Percentiles rank a stretch among this genome's conserved stretches.
Conservation (phyloP, 2,797 vertebrate genomes). For the Macroramphosus scolopax region DNA sequence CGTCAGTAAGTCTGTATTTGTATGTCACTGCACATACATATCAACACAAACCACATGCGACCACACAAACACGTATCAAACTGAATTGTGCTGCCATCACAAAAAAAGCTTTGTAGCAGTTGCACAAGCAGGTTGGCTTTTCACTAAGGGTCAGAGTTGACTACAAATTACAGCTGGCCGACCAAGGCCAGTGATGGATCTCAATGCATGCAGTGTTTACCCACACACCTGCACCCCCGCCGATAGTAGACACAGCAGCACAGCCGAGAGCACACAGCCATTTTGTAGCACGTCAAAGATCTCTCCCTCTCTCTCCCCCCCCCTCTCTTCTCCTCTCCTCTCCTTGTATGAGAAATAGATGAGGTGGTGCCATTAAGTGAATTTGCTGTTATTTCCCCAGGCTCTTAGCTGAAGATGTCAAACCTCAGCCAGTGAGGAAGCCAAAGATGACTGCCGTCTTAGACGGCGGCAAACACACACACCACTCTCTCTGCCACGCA, state of each 20-base stretch:
- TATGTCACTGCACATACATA: constrained; percentile 37
- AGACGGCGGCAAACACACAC: constrained; percentile 34
- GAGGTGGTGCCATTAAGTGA: constrained; percentile 79
- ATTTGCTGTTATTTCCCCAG: constrained; percentile 80
- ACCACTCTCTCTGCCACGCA: constrained; percentile 49
- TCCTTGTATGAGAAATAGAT: constrained; percentile 71
- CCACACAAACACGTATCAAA: constrained; percentile 17
- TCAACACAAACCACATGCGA: constrained; percentile 1
- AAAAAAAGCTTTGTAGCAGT: constrained; percentile 38
- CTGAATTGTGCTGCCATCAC: constrained; percentile 54
- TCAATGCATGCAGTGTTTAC: constrained; percentile 62
- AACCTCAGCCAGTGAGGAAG: constrained; percentile 72
- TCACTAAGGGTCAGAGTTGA: constrained; percentile 65
- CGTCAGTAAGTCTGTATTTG: constrained; percentile 11
- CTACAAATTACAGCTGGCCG: constrained; percentile 69
- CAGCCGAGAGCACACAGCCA: constrained; percentile 65
- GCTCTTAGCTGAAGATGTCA: constrained; percentile 80
- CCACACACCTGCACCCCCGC: constrained; percentile 58
- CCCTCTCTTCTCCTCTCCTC: constrained; percentile 31
- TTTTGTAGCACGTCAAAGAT: constrained; percentile 74
- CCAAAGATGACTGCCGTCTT: constrained; percentile 70
- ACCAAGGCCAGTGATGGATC: constrained; percentile 58
- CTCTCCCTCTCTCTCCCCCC: constrained; percentile 26
- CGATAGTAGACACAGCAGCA: constrained; percentile 37
- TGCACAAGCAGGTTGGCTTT: constrained; percentile 38